Conservation (phyloP, 2,797 vertebrate species). For the Decapterus maruadsi region DNA sequence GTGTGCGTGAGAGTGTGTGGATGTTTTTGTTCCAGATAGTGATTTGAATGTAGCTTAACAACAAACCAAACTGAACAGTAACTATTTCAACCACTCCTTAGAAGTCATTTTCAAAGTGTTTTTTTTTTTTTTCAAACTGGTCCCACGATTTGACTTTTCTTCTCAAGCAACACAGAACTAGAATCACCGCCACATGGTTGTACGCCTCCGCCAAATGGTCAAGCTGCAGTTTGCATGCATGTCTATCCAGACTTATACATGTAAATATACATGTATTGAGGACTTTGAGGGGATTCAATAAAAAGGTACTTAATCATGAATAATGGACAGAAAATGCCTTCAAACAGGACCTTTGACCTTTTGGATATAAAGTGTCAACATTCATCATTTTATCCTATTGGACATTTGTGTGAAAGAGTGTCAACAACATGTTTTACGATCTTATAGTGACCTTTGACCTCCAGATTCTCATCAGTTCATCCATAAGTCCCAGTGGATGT, state of each 20-base stretch:
- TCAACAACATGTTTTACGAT: not conserved
- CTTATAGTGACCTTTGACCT: not conserved
- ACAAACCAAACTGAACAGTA: conserved; percentile 64
- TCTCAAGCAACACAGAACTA: conserved; percentile 15
- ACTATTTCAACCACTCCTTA: conserved; percentile 73
- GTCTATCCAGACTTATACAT: not conserved
- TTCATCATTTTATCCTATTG: not conserved
- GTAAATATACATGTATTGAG: not conserved
- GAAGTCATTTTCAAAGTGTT: conserved; percentile 64
- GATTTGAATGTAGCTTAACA: conserved; percentile 63
- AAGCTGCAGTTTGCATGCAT: not conserved
- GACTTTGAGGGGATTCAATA: not conserved
- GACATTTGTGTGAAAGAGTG: not conserved
- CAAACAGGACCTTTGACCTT: not conserved
- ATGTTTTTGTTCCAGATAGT: conserved; percentile 53
- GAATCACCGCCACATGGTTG: not conserved
- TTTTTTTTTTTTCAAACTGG: conserved; percentile 60
- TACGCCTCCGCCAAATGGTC: not conserved
- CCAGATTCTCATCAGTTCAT: not conserved
- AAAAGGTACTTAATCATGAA: not conserved
- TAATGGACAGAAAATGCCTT: not conserved
- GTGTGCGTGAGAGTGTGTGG: conserved; percentile 12
- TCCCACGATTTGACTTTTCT: conserved; percentile 57
- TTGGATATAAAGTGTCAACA: not conserved
- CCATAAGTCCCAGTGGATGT: not conserved